A percentile compares a stretch with the other conserved stretches of the same genome.
These are phyloP conservation scores for Acyrthosiphon pisum DNA, from an alignment of 1,140 invertebrate genomes.

Conservation along the genomic window DNA sequence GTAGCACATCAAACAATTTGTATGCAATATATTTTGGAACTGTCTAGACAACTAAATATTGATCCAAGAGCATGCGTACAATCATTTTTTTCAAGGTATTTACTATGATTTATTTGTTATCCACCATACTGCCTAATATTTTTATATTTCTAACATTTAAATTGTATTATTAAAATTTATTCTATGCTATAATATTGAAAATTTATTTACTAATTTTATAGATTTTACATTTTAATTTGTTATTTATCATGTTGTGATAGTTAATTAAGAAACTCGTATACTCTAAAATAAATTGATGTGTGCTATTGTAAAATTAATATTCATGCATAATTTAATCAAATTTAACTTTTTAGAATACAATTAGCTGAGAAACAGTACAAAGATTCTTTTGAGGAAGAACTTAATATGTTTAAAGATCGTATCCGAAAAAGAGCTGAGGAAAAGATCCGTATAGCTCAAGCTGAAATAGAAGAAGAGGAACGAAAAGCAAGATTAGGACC, in stretches of 20 bases:
- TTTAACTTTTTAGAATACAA: slow-evolving; percentile 75
- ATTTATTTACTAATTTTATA: background rate
- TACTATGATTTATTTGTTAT: slow-evolving; percentile 64
- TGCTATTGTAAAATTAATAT: background rate
- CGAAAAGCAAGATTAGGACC: slow-evolving; percentile 87
- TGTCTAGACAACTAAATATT: slow-evolving; percentile 91
- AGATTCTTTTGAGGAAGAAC: slow-evolving; percentile 93
- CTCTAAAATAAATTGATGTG: background rate
- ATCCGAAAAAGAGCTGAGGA: slow-evolving; percentile 86
- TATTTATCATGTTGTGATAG: background rate
- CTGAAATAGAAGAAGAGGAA: slow-evolving; percentile 88
- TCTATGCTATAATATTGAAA: no score
- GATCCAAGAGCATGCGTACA: slow-evolving; percentile 91
- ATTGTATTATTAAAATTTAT: background rate
- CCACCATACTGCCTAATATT: background rate
- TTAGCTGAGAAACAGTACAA: slow-evolving; percentile 90
- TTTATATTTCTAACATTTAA: background rate
- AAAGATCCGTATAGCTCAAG: slow-evolving; percentile 84
- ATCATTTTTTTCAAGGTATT: slow-evolving; percentile 85
- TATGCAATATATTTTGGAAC: slow-evolving; percentile 97
- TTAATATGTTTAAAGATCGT: slow-evolving; percentile 87
- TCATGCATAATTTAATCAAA: background rate
- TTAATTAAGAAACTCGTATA: background rate
- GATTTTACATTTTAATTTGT: background rate
- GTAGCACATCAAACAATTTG: slow-evolving; percentile 98